Base-by-base conservation (phyloP, 2,888 invertebrate genomes). In the Mystacides longicornis region DNA sequence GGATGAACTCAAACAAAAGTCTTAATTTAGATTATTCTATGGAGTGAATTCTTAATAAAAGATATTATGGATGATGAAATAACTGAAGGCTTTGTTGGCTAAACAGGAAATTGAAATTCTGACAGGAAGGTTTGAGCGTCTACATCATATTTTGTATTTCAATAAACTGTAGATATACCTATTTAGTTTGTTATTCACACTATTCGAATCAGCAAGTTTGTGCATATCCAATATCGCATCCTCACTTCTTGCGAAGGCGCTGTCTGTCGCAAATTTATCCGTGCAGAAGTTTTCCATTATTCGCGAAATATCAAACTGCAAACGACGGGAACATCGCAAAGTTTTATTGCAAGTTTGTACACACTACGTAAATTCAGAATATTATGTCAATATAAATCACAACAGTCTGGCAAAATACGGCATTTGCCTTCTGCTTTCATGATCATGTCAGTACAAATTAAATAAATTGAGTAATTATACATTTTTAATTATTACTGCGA, bases 101-200 rank as follows among this genome's bases (percentile, higher is more conserved):
- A 43, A 56, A 55, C 52, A 58, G 58, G 58, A 58, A 58, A 58
- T 58, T 58, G 53, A 58, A 58, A 55, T 49, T 50, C 58, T 51
- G 55, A 52, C 53, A 53, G 58, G 53, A 58, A 56, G 55, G 48
- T n/a, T 37, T 45, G 45, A 19, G n/a, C 48, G 11, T 9, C 23
- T 22, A n/a, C 18, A 46, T 2, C 20, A 11, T 23, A 23, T 48
- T n/a, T n/a, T n/a, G n/a, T n/a, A n/a, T n/a, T n/a, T n/a, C 7
- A 48, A 4, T 23, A 46, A 18, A 43, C 49, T 53, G 33, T 49
- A 45, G n/a, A n/a, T n/a, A n/a, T n/a, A n/a, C n/a, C n/a, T n/a
- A n/a, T n/a, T n/a, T n/a, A n/a, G n/a, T n/a, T n/a, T n/a, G n/a
- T n/a, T n/a, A n/a, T n/a, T n/a, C n/a, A n/a, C n/a, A 51, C 56